phyloP scores from a whole-genome alignment of 2,113 vertebrate species.

The Nothobranchius kuhntae region DNA sequence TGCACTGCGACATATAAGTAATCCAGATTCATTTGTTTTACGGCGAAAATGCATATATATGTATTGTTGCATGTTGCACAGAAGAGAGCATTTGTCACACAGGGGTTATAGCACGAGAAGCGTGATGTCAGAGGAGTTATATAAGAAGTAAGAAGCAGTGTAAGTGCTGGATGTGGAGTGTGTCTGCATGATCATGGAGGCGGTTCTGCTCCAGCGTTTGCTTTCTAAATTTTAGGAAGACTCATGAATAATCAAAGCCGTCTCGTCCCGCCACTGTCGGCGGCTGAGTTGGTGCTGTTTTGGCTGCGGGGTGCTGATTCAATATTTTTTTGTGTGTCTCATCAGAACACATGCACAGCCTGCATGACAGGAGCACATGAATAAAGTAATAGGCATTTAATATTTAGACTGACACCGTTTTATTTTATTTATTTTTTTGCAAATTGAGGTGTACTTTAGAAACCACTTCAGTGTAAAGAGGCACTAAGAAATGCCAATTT shows the following conservation, averaged over 20 bases:
- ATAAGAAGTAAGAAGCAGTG: conserved; percentile 72
- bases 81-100: conserved; percentile 64
- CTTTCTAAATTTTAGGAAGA: conserved; percentile 52
- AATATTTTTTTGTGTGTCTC: conserved; percentile 39
- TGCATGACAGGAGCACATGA: conserved; percentile 57
- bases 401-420: conserved; percentile 39
- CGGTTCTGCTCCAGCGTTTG: conserved; percentile 39
- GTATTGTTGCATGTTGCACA: conserved; percentile 5
- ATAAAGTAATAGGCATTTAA: conserved; percentile 57
- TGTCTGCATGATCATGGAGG: conserved; percentile 54
- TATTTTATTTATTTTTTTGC: background rate
- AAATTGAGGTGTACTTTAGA: conserved; percentile 6
- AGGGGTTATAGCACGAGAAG: conserved; percentile 64
- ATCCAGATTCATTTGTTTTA: background rate
- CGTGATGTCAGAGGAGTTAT: conserved; percentile 74
- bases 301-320: conserved; percentile 19
- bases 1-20: background rate
- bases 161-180: conserved; percentile 62
- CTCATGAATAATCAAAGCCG: conserved; percentile 62
- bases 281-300: conserved; percentile 23
- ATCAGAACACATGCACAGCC: conserved; percentile 48
- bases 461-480: conserved; percentile 2
- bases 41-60: background rate
- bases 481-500: background rate
- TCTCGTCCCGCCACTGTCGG: conserved; percentile 33